These are phyloP conservation scores for Caiman crocodilus DNA, from an alignment of 2,797 vertebrate genomes.

Conservation along the genomic window DNA sequence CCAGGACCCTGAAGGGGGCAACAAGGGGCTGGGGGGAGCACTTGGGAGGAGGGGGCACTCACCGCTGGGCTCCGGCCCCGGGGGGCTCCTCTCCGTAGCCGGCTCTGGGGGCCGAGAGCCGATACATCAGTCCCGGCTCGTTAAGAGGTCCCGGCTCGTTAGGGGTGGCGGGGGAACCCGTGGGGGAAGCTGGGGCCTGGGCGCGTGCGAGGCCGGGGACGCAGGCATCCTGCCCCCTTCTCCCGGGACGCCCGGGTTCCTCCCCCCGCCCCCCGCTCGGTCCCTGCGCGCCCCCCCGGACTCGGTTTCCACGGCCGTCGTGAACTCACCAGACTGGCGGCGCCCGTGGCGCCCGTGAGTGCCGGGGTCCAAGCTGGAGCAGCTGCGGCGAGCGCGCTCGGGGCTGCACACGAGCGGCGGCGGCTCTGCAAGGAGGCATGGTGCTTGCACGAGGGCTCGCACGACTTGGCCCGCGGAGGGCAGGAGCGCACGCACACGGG, in stretches of 20 bases:
- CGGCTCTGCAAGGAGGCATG: slow-evolving; percentile 77
- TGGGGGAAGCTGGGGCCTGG: background rate
- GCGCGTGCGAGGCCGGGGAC: background rate
- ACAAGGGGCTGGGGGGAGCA: background rate
- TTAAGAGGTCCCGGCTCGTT: background rate
- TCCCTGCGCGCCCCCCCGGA: too few relatives aligned
- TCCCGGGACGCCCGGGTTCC: background rate
- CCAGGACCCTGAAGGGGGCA: too few relatives aligned
- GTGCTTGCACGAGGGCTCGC: too few relatives aligned
- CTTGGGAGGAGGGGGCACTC: slow-evolving; percentile 49
- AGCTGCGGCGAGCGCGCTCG: slow-evolving; percentile 83
- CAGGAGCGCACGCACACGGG: too few relatives aligned
- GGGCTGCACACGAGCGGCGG: slow-evolving; percentile 85
- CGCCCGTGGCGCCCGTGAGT: slow-evolving; percentile 79
- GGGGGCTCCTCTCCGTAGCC: slow-evolving; percentile 80
- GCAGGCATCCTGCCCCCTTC: background rate
- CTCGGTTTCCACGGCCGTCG: too few relatives aligned
- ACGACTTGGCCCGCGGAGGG: too few relatives aligned
- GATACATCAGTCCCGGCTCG: background rate
- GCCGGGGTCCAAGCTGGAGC: slow-evolving; percentile 82
- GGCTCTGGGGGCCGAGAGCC: slow-evolving; percentile 79
- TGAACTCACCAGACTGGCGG: slow-evolving; percentile 85
- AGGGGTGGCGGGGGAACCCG: background rate
- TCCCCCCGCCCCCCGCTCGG: too few relatives aligned
- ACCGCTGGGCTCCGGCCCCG: slow-evolving; percentile 75